phyloP scores from a whole-genome alignment of 2,888 invertebrate genomes.

The Drosophila paracracens region DNA sequence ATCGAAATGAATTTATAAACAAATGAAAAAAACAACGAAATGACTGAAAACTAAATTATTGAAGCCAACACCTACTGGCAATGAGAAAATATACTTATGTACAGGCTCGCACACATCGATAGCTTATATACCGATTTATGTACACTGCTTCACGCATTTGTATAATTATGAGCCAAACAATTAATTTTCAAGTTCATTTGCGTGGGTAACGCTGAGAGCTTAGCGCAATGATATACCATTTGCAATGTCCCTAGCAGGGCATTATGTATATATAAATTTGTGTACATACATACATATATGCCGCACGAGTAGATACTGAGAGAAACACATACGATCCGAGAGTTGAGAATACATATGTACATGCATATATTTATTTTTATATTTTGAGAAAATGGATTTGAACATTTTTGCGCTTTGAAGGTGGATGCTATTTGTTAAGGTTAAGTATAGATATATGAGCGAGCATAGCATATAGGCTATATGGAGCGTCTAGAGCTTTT shows the following conservation, averaged over 20 bases:
- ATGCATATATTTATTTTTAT: constrained; percentile 75
- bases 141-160: constrained; percentile 15
- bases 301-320: constrained; percentile 29
- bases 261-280: constrained; percentile 14
- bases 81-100: constrained; percentile 39
- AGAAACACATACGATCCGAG: constrained; percentile 28
- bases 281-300: constrained; percentile 10
- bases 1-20: constrained; percentile 72
- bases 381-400: constrained; percentile 70
- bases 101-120: constrained; percentile 17
- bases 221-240: constrained; percentile 14
- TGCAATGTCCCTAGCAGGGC: constrained; percentile 57
- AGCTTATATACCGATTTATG: constrained; percentile 17
- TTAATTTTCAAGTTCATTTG: constrained; percentile 78
- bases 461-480: constrained; percentile 43
- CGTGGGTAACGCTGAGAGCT: constrained; percentile 57
- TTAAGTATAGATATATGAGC: constrained; percentile 65
- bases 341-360: constrained; percentile 22
- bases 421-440: constrained; percentile 80
- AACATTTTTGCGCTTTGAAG: constrained; percentile 65
- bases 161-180: constrained; percentile 65
- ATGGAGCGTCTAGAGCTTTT: constrained; percentile 58
- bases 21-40: constrained; percentile 57
- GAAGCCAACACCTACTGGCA: constrained; percentile 64
- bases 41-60: constrained; percentile 61